Evolutionary conservation across 2,797 vertebrate species (phyloP).

Genomic region (Gila robusta): DNA sequence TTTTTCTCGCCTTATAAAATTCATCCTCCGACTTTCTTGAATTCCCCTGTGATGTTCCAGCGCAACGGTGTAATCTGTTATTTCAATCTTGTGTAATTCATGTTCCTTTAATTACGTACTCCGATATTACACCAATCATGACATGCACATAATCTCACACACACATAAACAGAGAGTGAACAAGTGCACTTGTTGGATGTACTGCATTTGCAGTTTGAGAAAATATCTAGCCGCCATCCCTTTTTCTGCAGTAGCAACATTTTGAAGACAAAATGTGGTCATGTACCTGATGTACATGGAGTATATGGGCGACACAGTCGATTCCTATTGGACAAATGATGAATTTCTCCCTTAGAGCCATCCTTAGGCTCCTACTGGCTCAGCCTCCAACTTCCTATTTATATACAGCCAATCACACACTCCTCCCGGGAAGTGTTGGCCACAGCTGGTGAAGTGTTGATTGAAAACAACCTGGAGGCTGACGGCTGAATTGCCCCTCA

Average conservation of each 20-base stretch:
- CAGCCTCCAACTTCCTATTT: slow-evolving; percentile 57
- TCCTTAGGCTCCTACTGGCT: slow-evolving; percentile 42
- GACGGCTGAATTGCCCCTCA: slow-evolving; percentile 65
- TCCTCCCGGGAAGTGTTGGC: slow-evolving; percentile 75
- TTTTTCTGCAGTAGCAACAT: not conserved
- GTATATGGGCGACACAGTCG: slow-evolving; percentile 40
- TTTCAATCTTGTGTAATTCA: slow-evolving; percentile 37
- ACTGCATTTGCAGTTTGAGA: not conserved
- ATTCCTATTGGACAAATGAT: slow-evolving; percentile 41
- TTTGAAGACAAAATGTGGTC: not conserved
- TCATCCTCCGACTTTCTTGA: not conserved
- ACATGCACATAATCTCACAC: slow-evolving; percentile 11
- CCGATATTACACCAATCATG: slow-evolving; percentile 24
- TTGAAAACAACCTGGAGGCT: slow-evolving; percentile 82
- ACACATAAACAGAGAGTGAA: not conserved
- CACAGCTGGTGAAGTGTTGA: slow-evolving; percentile 84
- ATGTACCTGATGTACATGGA: slow-evolving; percentile 60
- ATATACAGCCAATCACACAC: slow-evolving; percentile 58
- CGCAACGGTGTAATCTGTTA: slow-evolving; percentile 22
- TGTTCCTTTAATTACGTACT: slow-evolving; percentile 34
- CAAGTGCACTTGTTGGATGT: slow-evolving; percentile 21
- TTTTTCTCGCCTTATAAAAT: not conserved
- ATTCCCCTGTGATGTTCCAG: slow-evolving; percentile 18
- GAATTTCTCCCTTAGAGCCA: slow-evolving; percentile 40
- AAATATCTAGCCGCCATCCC: not conserved